A percentile compares a stretch with the other conserved stretches of the same genome.
phyloP scores from a whole-genome alignment of 1,140 invertebrate genomes.

The Oryctes rhinoceros region DNA sequence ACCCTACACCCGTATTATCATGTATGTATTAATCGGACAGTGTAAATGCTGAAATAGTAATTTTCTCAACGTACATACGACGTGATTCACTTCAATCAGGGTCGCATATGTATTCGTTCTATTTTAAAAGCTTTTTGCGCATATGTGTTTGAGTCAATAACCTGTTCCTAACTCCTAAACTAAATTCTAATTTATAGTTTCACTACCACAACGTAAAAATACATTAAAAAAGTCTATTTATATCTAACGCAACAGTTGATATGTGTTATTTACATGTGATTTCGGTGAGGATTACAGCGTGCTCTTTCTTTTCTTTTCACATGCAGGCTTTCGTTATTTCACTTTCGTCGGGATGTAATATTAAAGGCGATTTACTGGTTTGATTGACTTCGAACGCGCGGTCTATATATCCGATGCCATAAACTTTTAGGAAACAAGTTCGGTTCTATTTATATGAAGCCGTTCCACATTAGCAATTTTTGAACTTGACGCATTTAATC shows the following conservation, averaged over 20 bases:
- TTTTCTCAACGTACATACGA: constrained; percentile 33
- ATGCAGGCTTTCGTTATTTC: not conserved
- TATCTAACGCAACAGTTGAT: constrained; percentile 40
- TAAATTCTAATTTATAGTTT: constrained; percentile 41
- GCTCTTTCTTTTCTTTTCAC: constrained; percentile 13
- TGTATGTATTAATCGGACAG: constrained; percentile 38
- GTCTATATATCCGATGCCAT: not conserved
- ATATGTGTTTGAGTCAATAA: constrained; percentile 40
- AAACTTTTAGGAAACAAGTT: constrained; percentile 1
- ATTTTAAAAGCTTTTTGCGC: constrained; percentile 41
- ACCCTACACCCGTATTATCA: constrained; percentile 25
- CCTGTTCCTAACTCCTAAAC: constrained; percentile 35
- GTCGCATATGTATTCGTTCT: constrained; percentile 39
- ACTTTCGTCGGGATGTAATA: constrained; percentile 19
- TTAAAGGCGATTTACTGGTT: constrained; percentile 10
- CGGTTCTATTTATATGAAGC: too few relatives aligned
- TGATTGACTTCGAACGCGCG: not conserved
- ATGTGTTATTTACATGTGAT: constrained; percentile 37
- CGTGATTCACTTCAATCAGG: constrained; percentile 39
- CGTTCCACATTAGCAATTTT: too few relatives aligned
- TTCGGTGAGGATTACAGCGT: constrained; percentile 29
- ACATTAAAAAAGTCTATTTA: constrained; percentile 40
- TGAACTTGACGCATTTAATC: too few relatives aligned
- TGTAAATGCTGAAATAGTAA: constrained; percentile 39
- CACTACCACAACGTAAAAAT: constrained; percentile 38